Percentiles rank a stretch among this genome's conserved stretches.
phyloP scores from a whole-genome alignment of 2,888 invertebrate genomes.

The Temnothorax ravouxi region DNA sequence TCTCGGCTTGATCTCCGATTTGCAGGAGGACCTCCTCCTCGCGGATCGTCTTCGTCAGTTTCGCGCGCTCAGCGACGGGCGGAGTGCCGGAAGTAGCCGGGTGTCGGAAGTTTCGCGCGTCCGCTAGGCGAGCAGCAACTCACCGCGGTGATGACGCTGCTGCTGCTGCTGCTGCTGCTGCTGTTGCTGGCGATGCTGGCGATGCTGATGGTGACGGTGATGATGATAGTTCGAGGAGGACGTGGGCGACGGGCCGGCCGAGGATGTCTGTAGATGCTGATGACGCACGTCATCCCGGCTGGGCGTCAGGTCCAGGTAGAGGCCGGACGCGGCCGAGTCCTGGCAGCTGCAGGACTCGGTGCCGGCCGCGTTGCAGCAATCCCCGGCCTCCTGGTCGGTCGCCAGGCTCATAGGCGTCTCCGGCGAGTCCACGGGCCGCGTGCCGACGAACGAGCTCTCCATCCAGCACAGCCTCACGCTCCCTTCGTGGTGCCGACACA shows the following conservation, averaged over 20 bases:
- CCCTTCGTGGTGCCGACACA: constrained; percentile 84
- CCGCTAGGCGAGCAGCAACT: constrained; percentile 87
- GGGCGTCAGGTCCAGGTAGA: constrained; percentile 81
- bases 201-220: constrained; percentile 78
- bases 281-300: constrained; percentile 78
- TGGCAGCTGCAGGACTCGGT: constrained; percentile 80
- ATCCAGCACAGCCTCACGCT: constrained; percentile 94
- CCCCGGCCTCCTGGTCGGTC: constrained; percentile 80
- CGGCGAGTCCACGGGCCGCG: constrained; percentile 94
- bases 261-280: constrained; percentile 72
- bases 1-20: neutral
- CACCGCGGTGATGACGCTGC: constrained; percentile 87
- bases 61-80: constrained; percentile 5
- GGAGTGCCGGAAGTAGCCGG: constrained; percentile 31
- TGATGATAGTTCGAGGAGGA: constrained; percentile 74
- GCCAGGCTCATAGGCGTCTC: constrained; percentile 91
- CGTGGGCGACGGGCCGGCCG: constrained; percentile 81
- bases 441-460: constrained; percentile 96
- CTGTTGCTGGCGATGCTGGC: constrained; percentile 85
- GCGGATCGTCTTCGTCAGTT: constrained; percentile 72
- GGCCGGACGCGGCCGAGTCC: constrained; percentile 81
- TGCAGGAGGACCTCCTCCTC: neutral
- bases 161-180: constrained; percentile 87
- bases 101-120: constrained; percentile 80
- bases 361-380: constrained; percentile 81